These are phyloP conservation scores for Clamator glandarius DNA, from an alignment of 2,797 vertebrate genomes.

Conservation along the genomic window DNA sequence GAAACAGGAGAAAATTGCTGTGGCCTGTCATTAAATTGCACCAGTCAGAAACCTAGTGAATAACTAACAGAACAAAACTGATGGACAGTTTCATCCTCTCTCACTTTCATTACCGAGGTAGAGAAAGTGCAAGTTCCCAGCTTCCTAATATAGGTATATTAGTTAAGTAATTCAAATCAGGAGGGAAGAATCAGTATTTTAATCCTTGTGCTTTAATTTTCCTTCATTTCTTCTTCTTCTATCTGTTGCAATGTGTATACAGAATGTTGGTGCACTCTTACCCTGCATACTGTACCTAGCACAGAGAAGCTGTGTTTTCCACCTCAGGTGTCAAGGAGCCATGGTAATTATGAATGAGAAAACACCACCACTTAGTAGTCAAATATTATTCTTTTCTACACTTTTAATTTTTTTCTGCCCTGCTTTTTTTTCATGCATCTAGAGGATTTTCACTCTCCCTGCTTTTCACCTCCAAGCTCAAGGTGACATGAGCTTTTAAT, in stretches of 20 bases:
- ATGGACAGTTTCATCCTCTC: background rate
- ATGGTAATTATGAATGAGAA: background rate
- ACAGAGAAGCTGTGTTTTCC: background rate
- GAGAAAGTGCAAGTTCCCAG: background rate
- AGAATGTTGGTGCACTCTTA: accelerated
- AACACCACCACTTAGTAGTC: background rate
- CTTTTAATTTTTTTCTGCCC: background rate
- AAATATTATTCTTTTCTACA: background rate
- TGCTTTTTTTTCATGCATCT: background rate
- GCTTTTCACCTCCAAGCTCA: background rate
- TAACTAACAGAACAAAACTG: background rate
- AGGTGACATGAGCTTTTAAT: conserved; percentile 26
- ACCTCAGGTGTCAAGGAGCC: background rate
- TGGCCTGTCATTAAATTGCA: background rate
- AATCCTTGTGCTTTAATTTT: background rate
- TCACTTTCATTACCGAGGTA: background rate
- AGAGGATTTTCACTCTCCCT: background rate
- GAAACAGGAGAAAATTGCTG: background rate
- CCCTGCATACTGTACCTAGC: background rate
- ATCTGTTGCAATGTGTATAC: background rate
- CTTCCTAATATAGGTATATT: background rate
- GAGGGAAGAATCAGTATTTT: background rate
- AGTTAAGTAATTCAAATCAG: background rate
- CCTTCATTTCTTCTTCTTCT: background rate
- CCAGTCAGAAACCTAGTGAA: background rate